Base-by-base conservation (phyloP, 2,113 vertebrate genomes). In the Amazona vittata region DNA sequence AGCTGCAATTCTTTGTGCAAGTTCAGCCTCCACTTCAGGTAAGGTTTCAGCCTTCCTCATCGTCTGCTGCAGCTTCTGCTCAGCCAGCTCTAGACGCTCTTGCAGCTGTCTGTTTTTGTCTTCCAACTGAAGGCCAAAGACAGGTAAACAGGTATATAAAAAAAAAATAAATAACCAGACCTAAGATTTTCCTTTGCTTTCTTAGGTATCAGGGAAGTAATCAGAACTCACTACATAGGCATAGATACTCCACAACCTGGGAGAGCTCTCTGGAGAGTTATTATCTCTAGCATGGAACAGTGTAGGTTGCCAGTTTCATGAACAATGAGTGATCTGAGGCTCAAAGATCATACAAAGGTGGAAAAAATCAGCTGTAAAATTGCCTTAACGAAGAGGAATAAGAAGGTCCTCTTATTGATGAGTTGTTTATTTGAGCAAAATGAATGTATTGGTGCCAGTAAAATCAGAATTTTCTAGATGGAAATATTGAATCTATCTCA, bases 1-100 rank as follows among this genome's bases (percentile, higher is more conserved):
- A 55, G 99, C 99, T 41, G 99, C 99, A 96, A 99, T 99, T 98
- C 99, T 99, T 98, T 99, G 99, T 78, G 99, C 99, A 89, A 99
- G 97, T 79, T 99, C 99, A 43, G 99, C 99, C 97, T 99, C 99
- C n/a, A 99, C 99, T 98, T 99, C 99, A 0, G 99, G 99, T 86
- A 99, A 98, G 7, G 99, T 99, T 97, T 99, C 99, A 4, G 99
- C 99, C 97, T 99, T 99, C 96, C 99, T 99, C 99, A 99, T 99
- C 1, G 99, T 99, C 98, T 99, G 99, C 97, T 99, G 99, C 44
- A 99, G 98, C 97, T 99, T 99, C 98, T 99, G 99, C 94, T 99
- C 99, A 10, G 99, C 99, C 26, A 99, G 96, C 96, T 99, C 99
- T 17, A 99, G 97, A 50, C 99, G 98, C 91, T 99, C 99, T 97